Base-by-base conservation (phyloP, 2,888 invertebrate species). In the Idaea biselata region DNA sequence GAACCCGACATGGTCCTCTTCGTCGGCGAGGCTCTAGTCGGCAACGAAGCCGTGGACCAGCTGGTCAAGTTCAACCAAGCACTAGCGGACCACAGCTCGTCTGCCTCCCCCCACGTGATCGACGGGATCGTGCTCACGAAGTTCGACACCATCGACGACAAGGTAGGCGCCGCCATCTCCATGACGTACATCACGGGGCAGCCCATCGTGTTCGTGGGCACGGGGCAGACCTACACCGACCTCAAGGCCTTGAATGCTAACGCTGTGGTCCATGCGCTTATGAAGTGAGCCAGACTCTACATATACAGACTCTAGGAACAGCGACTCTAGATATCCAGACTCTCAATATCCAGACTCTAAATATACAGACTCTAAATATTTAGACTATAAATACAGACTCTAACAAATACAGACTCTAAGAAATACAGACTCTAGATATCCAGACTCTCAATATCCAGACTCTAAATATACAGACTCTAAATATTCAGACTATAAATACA, bases 181-280 rank as follows among this genome's bases (percentile, higher is more conserved):
- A 99, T 99, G 99, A 99, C 99, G 0, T 99, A 99, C 87, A 99
- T 99, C 68, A 99, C 99, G 0, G 99, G 99, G 0, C 99, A 99
- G 87, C 99, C 99, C 0, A 99, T 99, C 61, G 98, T 99, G 58
- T 99, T 99, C 85, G 99, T 99, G 16, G 99, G 99, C 55, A 99
- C 99, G 3, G 99, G 99, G 1, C 99, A 99, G 93, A 99, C 99
- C 0, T 99, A 99, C 88, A 97, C 98, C 0, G 99, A 99, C 92
- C 93, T 99, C 78, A 98, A 99, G 86, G 98, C 97, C 64, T 94
- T 99, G 73, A 99, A 99, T 86, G 98, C 97, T 11, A 97, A 97
- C 83, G 98, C 99, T 61, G 99, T 99, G 55, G 99, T 99, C 6
- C 96, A 97, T 81, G 97, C 99, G 62, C 93, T 99, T 63, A 98